These are phyloP conservation scores for Hesperophylax magnus DNA, from an alignment of 1,140 invertebrate genomes.

Conservation along the genomic window DNA sequence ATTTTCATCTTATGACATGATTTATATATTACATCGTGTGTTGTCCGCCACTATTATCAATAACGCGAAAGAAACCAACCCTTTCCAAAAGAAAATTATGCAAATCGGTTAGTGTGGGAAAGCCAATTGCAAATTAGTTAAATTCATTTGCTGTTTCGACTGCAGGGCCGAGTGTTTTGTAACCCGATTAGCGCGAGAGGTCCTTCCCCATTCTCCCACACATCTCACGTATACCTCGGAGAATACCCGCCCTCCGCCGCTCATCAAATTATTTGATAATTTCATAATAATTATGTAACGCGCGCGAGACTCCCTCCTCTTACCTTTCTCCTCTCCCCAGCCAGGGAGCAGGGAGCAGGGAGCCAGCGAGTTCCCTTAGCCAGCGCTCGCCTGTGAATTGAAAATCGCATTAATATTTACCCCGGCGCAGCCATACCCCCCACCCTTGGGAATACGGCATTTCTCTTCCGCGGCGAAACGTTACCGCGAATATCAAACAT, in stretches of 20 bases:
- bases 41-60: neutral
- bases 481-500: conserved; percentile 6
- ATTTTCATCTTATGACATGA: neutral
- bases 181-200: conserved; percentile 53
- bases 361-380: neutral
- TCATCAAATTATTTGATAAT: conserved; percentile 59
- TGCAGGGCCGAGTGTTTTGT: conserved; percentile 45
- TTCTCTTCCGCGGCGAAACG: conserved; percentile 13
- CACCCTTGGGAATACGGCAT: conserved; percentile 48
- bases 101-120: conserved; percentile 33
- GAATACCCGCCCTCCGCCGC: conserved; percentile 47
- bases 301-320: conserved; percentile 4
- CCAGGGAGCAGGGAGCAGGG: conserved; percentile 20
- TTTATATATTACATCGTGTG: neutral
- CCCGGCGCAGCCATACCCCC: conserved; percentile 47
- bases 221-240: conserved; percentile 51
- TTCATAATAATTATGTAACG: conserved; percentile 58
- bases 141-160: conserved; percentile 37
- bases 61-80: neutral
- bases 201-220: conserved; percentile 49
- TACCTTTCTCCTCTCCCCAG: too few relatives aligned
- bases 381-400: conserved; percentile 48
- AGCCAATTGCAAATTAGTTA: conserved; percentile 39
- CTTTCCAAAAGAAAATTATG: conserved; percentile 12
- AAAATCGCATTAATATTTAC: conserved; percentile 58